Base-by-base conservation (phyloP, 2,888 invertebrate genomes). In the Mongoloraphidia duomilia region DNA sequence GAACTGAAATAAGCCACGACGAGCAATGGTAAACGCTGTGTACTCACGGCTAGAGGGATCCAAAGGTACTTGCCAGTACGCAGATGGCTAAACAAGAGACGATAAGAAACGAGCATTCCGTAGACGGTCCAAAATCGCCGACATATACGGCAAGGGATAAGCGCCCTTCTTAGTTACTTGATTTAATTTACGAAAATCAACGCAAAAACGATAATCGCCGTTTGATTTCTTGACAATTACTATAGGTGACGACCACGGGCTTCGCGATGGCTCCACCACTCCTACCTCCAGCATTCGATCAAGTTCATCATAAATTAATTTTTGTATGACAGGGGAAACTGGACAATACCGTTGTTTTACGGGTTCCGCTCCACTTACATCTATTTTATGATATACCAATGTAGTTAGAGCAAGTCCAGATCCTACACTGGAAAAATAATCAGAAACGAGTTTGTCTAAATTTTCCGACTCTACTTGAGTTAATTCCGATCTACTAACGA, bases 161-260 rank as follows among this genome's bases (percentile, higher is more conserved):
- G 57, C 57, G 17, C 56, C 53, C 26, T 55, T 54, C 26, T 57
- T 54, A 1, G 59, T 58, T 0, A 59, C 56, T 1, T 34, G 12
- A 37, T 63, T 63, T 0, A 63, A 46, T 44, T 58, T 57, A 61
- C n/a, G n/a, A n/a, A n/a, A n/a, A n/a, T n/a, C n/a, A n/a, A n/a
- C n/a, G n/a, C n/a, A n/a, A n/a, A n/a, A 54, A 0, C 60, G 50
- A 34, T 53, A 54, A 17, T 53, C 56, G 0, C 57, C 58, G 2
- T 56, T 47, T 4, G 55, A 50, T 42, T 60, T 61, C 3, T 47
- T 40, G 0, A 60, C 56, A 17, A 62, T 54, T 0, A 59, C 56
- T 6, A 60, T 55, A 1, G 59, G 58, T 2, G 56, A 59, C 9
- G 55, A 56, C 61, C 61, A 61, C 2, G 56, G 49, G 34, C 59